Percentiles rank a stretch among this genome's conserved stretches.
Conservation (phyloP, 2,797 vertebrate species). For the Clamator glandarius region DNA sequence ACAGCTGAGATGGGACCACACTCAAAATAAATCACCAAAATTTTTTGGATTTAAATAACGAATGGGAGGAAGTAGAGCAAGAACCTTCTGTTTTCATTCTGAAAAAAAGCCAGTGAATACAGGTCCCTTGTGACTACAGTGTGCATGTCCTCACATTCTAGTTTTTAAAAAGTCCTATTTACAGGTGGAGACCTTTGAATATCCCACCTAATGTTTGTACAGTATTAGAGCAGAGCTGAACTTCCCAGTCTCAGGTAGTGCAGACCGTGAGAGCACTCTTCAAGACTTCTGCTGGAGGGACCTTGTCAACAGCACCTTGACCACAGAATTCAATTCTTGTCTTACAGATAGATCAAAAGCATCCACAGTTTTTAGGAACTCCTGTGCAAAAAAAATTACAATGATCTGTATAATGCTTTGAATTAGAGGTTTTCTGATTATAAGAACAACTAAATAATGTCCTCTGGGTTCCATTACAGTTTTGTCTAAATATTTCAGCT, state of each 20-base stretch:
- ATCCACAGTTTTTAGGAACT: neutral
- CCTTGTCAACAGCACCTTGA: neutral
- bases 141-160: neutral
- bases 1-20: neutral
- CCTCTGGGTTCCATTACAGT: slow-evolving; percentile 77
- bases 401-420: slow-evolving; percentile 49
- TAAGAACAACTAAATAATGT: slow-evolving; percentile 57
- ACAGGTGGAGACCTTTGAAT: neutral
- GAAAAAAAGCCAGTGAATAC: neutral
- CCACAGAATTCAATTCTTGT: neutral
- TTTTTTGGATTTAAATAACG: neutral
- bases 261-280: neutral
- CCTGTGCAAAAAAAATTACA: neutral
- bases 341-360: neutral
- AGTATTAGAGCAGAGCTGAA: neutral
- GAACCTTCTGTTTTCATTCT: neutral
- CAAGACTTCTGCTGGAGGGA: neutral
- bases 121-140: neutral
- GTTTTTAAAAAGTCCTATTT: neutral
- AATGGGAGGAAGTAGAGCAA: neutral
- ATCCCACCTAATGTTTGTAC: neutral
- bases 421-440: slow-evolving; percentile 55
- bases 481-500: slow-evolving; percentile 80
- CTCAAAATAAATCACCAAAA: neutral
- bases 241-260: neutral